phyloP scores from a whole-genome alignment of 2,113 vertebrate genomes.

The Dicentrarchus labrax region DNA sequence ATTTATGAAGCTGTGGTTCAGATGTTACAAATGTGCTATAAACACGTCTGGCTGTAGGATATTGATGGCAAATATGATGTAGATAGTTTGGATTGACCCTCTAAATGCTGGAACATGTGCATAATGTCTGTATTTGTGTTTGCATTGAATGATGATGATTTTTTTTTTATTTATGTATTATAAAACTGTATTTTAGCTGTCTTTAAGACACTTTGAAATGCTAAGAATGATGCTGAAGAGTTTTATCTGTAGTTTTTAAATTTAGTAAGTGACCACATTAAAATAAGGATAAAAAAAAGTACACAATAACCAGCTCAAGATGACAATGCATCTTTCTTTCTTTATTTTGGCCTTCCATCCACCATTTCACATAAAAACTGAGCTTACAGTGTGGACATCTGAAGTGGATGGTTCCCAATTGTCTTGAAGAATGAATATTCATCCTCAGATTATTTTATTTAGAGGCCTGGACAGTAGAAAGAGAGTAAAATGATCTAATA shows the following conservation, averaged over 20 bases:
- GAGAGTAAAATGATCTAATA: background rate
- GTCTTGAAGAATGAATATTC: background rate
- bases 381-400: background rate
- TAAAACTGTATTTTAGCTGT: background rate
- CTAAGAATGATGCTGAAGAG: background rate
- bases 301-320: background rate
- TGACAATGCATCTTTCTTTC: background rate
- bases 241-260: no score
- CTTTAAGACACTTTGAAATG: accelerated
- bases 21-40: background rate
- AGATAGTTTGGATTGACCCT: background rate
- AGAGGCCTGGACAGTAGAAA: background rate
- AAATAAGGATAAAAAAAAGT: background rate
- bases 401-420: background rate
- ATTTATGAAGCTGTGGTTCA: background rate
- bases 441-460: background rate
- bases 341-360: background rate
- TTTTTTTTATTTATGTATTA: no score
- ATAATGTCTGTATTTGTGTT: background rate
- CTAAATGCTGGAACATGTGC: background rate
- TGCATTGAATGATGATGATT: no score
- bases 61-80: background rate
- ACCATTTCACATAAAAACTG: background rate
- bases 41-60: background rate
- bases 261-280: no score